A percentile compares a stretch with the other conserved stretches of the same genome.
Evolutionary conservation across 2,113 vertebrate genomes (phyloP).

Genomic region (Trogon surrucura): DNA sequence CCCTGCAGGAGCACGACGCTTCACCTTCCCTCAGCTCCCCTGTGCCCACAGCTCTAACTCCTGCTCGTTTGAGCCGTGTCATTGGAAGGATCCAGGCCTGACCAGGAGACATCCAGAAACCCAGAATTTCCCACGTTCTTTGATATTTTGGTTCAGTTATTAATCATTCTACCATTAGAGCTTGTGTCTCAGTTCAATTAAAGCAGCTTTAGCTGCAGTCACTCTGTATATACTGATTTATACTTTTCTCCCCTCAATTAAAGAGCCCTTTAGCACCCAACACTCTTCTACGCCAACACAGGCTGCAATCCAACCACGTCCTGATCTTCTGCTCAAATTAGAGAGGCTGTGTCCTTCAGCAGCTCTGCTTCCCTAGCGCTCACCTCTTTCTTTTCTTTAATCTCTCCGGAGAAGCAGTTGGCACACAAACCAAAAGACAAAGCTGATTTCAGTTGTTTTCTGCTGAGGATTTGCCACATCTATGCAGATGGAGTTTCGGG

Average conservation of each 20-base stretch:
- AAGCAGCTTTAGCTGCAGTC: neutral
- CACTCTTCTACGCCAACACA: neutral
- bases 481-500: neutral
- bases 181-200: neutral
- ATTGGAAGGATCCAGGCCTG: neutral
- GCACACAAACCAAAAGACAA: neutral
- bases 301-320: neutral
- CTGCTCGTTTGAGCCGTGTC: accelerated
- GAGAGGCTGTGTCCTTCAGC: neutral
- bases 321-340: neutral
- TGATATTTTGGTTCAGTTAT: neutral
- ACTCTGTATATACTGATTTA: neutral
- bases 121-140: neutral
- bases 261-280: neutral
- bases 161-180: neutral
- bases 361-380: neutral
- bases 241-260: neutral
- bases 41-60: neutral
- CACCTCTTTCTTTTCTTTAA: neutral
- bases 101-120: neutral
- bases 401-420: neutral
- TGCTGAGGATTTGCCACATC: neutral
- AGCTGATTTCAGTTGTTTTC: neutral
- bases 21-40: neutral
- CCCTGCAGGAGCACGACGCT: no score